Percentiles rank a stretch among this genome's conserved stretches.
phyloP scores from a whole-genome alignment of 2,888 invertebrate genomes.

The Pristionchus maxplancki region DNA sequence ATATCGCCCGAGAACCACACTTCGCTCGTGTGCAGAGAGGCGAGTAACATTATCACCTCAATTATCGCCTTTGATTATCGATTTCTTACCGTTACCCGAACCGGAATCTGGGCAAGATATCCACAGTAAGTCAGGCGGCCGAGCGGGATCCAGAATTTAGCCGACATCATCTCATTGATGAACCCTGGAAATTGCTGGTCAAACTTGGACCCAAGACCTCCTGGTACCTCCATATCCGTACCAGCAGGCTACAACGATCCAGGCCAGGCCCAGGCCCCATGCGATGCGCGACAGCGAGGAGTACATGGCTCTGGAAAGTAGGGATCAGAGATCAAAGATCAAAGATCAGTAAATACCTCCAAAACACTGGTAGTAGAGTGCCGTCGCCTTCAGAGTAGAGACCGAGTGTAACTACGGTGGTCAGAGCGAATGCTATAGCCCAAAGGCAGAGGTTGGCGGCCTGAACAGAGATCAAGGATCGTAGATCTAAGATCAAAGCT shows the following conservation, averaged over 20 bases:
- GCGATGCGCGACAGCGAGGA: not conserved
- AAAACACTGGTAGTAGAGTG: not conserved
- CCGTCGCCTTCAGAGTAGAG: not conserved
- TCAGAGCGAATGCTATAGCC: not conserved
- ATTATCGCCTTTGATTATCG: not conserved
- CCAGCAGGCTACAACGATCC: conserved; percentile 41
- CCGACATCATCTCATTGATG: conserved; percentile 34
- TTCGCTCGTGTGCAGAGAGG: not conserved
- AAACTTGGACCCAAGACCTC: not conserved
- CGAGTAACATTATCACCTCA: not conserved
- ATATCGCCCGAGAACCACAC: conserved; percentile 37
- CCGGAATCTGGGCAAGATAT: conserved; percentile 24
- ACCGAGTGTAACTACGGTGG: not conserved
- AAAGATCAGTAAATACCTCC: not conserved
- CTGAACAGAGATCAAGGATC: not conserved
- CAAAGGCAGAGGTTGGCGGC: not conserved
- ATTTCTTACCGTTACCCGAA: not conserved
- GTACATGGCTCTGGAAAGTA: conserved; percentile 15
- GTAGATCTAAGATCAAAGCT: not conserved
- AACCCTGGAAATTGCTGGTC: not conserved
- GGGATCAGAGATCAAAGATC: not conserved
- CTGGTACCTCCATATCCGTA: conserved; percentile 44
- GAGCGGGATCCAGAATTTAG: conserved; percentile 33
- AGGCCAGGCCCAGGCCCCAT: conserved; percentile 31
- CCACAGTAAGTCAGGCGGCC: conserved; percentile 46